phyloP scores from a whole-genome alignment of 2,888 invertebrate species.

The Lymantria dispar region DNA sequence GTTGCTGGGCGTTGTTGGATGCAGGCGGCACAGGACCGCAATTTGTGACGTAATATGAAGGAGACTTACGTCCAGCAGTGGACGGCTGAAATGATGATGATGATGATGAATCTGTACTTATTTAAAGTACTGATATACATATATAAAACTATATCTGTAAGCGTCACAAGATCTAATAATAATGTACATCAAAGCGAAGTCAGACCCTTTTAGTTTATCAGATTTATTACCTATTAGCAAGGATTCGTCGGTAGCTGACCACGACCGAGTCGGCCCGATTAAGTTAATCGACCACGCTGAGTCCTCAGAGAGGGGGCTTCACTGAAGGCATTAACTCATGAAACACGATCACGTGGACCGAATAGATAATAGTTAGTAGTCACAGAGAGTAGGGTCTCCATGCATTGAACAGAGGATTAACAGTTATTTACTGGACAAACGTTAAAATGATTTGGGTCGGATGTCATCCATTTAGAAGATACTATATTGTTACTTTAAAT shows the following conservation, averaged over 20 bases:
- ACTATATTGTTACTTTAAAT: no score
- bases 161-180: no score
- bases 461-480: no score
- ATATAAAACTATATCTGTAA: no score
- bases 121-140: no score
- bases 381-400: conserved; percentile 1
- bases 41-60: no score
- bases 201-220: conserved; percentile 25
- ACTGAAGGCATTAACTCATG: conserved; percentile 45
- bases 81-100: no score
- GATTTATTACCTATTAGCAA: conserved; percentile 36
- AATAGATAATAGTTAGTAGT: conserved; percentile 34
- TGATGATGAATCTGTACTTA: no score
- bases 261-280: conserved; percentile 31
- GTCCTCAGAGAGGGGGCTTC: conserved; percentile 30
- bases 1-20: no score
- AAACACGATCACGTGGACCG: conserved; percentile 38
- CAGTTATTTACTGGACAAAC: conserved; percentile 3
- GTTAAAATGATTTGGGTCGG: no score
- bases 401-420: conserved; percentile 12
- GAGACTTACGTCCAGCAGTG: no score
- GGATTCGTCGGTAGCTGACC: conserved; percentile 30
- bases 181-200: conserved; percentile 1
- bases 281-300: conserved; percentile 46
- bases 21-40: no score